These are phyloP conservation scores for Martes flavigula DNA, from an alignment of 2,797 vertebrate genomes.

Conservation along the genomic window DNA sequence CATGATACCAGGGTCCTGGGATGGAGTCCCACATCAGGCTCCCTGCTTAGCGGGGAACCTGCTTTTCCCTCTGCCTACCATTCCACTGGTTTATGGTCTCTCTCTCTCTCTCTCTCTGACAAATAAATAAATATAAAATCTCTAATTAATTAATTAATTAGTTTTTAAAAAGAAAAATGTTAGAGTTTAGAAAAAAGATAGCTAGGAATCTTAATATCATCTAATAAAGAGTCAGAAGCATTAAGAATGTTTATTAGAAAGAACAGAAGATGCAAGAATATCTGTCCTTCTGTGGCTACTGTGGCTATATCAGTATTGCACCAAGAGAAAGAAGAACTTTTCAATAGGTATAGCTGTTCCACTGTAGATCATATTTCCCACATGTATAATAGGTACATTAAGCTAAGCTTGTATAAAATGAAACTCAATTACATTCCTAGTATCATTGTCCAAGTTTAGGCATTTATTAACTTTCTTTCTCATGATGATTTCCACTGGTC, in stretches of 20 bases:
- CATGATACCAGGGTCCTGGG: too few relatives aligned
- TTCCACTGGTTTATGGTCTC: neutral
- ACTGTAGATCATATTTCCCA: neutral
- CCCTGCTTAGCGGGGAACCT: too few relatives aligned
- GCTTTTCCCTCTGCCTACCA: neutral
- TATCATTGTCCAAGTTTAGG: neutral
- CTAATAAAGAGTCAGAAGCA: neutral
- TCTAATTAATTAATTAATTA: neutral
- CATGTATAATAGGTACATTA: neutral
- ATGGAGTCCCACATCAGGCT: too few relatives aligned
- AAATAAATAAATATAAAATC: neutral
- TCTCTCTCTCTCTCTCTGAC: neutral
- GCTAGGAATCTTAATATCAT: conserved; percentile 18
- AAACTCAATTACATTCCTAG: neutral
- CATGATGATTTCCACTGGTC: neutral
- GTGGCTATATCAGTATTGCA: neutral
- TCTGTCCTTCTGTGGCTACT: neutral
- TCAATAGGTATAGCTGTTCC: neutral
- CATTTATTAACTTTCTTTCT: neutral
- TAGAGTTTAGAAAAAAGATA: neutral
- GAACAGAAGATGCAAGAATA: neutral
- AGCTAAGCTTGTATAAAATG: neutral
- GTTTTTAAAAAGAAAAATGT: neutral
- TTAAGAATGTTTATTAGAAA: conserved; percentile 47
- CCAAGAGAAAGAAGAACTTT: neutral